Base-by-base conservation (phyloP, 1,140 invertebrate genomes). In the Asbolus verrucosus region DNA sequence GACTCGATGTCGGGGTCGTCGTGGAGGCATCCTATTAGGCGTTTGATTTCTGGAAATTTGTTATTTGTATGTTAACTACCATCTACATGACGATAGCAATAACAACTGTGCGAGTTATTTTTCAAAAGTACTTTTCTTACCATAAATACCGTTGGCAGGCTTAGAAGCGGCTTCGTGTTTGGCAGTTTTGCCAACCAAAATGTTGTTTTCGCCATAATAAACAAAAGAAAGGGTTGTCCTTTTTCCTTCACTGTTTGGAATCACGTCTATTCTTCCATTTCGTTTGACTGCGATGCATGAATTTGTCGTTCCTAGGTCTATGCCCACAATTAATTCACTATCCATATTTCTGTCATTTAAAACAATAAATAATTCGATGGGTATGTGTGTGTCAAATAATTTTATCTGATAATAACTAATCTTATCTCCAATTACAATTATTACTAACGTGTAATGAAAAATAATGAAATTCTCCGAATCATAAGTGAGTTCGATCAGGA, bases 211-310 rank as follows among this genome's bases (percentile, higher is more conserved):
- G 13, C 85, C 83, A 71, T 85, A 86, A 1, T 84, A 83, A 13
- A 85, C 76, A 83, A 82, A 81, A 41, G 89, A 87, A 1, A 90
- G 91, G 16, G 91, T 93, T 19, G 90, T 93, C 65, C 91, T 79
- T 78, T 93, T 93, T 1, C 92, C 92, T 79, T 92, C 89, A 74
- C 93, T 91, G 75, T 94, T 94, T 74, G 90, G 90, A 73, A 94
- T 93, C 75, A 94, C 93, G 80, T 94, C 91, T 0, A 92, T 41
- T 19, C n/a, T 61, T 6, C 59, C 59, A 14, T 61, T 43, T 31
- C 24, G 0, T 14, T 54, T 11, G 9, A 66, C 41, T 6, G 62
- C 63, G 13, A 66, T 65, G 13, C 69, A 70, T 21, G 62, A 66
- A 60, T 70, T 66, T 6, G 69, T 70, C 2, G 69, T 70, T 13